Conservation (phyloP, 1,140 invertebrate species). For the Neotoxoptera formosana region DNA sequence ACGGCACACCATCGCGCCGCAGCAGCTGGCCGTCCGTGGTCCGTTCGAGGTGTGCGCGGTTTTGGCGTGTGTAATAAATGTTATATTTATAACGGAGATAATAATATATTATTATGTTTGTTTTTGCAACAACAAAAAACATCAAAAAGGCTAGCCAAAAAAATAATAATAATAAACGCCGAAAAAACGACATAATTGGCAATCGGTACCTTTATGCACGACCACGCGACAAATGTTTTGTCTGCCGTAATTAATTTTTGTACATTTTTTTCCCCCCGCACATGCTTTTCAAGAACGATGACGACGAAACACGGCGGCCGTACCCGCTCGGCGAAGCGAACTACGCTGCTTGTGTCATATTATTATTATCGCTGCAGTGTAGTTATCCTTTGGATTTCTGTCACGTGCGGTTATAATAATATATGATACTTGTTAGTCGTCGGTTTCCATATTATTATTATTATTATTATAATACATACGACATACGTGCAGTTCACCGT, state of each 20-base stretch:
- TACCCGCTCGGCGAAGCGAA: not conserved
- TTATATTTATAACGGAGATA: constrained; percentile 49
- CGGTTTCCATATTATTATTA: not conserved
- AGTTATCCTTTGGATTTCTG: not conserved
- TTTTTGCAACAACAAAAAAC: constrained; percentile 50
- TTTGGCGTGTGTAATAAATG: constrained; percentile 49
- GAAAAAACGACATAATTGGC: constrained; percentile 55
- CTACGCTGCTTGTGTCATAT: not conserved
- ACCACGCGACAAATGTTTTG: not conserved
- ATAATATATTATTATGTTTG: constrained; percentile 56
- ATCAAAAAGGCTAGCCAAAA: constrained; percentile 41
- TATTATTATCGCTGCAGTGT: not conserved
- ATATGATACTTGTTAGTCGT: not conserved
- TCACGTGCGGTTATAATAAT: not conserved
- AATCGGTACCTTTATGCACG: not conserved
- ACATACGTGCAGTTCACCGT: not conserved
- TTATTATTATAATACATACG: not conserved
- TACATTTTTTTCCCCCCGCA: not conserved
- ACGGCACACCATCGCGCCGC: not conserved
- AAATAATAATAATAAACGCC: constrained; percentile 54
- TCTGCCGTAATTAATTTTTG: constrained; percentile 2
- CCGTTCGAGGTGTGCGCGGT: not conserved
- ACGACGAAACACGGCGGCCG: too few species aligned
- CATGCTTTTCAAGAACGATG: not conserved
- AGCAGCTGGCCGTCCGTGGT: not conserved